Evolutionary conservation across 2,113 vertebrate species (phyloP).

Genomic region (Haliaeetus leucogaster): DNA sequence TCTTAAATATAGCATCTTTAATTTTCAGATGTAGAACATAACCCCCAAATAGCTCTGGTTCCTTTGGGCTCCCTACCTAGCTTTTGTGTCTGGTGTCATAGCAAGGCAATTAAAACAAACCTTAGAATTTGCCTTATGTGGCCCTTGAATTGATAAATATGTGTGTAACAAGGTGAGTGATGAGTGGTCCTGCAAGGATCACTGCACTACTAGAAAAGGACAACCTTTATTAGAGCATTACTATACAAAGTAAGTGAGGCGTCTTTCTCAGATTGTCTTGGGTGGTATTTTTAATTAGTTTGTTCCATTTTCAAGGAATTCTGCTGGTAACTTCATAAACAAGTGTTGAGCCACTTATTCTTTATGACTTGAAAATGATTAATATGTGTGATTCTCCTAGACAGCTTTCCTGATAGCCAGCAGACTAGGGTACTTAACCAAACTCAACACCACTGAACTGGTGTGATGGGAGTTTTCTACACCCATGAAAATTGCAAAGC

Average conservation of each 20-base stretch:
- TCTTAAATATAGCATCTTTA: background rate
- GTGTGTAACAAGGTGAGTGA: background rate
- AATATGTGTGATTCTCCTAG: background rate
- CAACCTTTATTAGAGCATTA: background rate
- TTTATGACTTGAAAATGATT: background rate
- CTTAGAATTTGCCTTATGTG: background rate
- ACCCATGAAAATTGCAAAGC: background rate
- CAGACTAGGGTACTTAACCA: background rate
- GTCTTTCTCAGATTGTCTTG: background rate
- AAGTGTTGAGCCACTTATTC: background rate
- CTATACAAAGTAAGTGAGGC: background rate
- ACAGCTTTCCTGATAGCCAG: background rate
- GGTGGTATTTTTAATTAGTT: background rate
- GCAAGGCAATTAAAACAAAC: background rate
- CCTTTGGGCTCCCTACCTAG: background rate
- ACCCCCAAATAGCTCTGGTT: background rate
- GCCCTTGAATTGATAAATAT: background rate
- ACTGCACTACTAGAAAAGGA: background rate
- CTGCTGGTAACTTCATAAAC: background rate
- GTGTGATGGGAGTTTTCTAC: background rate
- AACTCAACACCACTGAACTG: background rate
- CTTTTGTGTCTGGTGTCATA: background rate
- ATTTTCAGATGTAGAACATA: background rate
- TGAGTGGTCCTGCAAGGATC: background rate
- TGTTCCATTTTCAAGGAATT: background rate